Evolutionary conservation across 1,140 invertebrate species (phyloP).

Genomic region (Notospermus geniculatus): DNA sequence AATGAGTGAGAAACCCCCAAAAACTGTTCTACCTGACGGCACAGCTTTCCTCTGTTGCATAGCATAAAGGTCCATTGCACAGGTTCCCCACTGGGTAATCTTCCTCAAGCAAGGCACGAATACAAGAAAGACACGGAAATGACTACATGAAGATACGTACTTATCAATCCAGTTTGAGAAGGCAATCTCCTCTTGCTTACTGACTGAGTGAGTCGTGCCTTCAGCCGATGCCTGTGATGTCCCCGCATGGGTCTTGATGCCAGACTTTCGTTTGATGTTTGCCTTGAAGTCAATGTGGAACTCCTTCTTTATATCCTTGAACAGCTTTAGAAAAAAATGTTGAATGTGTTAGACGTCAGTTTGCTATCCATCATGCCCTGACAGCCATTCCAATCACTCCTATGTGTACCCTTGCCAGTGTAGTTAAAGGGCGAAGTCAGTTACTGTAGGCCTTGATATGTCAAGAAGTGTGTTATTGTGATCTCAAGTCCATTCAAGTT

Average conservation of each 20-base stretch:
- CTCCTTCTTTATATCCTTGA: constrained; percentile 78
- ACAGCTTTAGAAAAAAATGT: constrained; percentile 65
- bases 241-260: constrained; percentile 86
- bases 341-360: constrained; percentile 1
- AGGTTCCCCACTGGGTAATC: neutral
- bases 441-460: too few relatives aligned
- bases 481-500: neutral
- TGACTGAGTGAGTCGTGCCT: constrained; percentile 69
- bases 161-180: constrained; percentile 99
- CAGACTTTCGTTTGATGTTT: constrained; percentile 88
- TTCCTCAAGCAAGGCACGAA: too few relatives aligned
- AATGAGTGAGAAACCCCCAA: neutral
- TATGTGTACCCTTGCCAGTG: too few relatives aligned
- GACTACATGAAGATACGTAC: constrained; percentile 42
- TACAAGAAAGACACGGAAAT: neutral
- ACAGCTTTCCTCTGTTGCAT: neutral
- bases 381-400: too few relatives aligned
- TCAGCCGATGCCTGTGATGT: constrained; percentile 93
- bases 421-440: neutral
- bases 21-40: too few relatives aligned
- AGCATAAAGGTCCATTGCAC: neutral
- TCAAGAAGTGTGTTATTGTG: neutral
- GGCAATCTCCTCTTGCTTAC: constrained; percentile 94
- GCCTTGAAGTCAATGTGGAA: constrained; percentile 90
- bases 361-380: neutral